phyloP scores from a whole-genome alignment of 2,888 invertebrate genomes.

The Apamea sordens region DNA sequence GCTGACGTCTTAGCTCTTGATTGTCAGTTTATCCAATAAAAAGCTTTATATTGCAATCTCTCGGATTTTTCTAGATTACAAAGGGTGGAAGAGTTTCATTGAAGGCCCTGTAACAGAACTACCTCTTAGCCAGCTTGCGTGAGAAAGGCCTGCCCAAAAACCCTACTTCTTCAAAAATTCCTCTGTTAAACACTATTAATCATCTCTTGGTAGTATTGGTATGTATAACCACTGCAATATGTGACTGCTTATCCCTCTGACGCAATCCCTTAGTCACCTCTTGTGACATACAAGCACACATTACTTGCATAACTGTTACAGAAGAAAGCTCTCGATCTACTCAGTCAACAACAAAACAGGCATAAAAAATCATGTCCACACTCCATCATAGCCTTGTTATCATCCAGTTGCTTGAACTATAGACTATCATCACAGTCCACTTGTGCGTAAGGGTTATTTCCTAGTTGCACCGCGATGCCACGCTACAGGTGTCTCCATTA shows the following conservation, averaged over 20 bases:
- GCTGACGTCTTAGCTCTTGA: conserved; percentile 16
- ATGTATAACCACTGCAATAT: neutral
- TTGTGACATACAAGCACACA: conserved; percentile 16
- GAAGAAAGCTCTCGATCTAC: conserved; percentile 12
- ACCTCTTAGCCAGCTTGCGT: neutral
- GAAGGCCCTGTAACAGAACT: neutral
- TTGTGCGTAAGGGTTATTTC: neutral
- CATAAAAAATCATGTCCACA: neutral
- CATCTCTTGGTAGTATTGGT: neutral
- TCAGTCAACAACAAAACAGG: neutral
- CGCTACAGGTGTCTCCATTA: conserved; percentile 21
- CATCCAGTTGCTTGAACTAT: neutral
- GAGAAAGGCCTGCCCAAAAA: neutral
- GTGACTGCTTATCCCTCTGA: conserved; percentile 7
- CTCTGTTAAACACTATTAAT: neutral
- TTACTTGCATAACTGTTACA: neutral
- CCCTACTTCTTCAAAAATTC: neutral
- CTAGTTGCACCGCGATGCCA: neutral
- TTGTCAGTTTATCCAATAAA: conserved; percentile 19
- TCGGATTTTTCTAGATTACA: neutral
- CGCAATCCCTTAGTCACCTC: neutral
- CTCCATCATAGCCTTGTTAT: neutral
- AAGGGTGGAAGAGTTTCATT: neutral
- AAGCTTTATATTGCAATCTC: neutral
- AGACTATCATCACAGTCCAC: neutral